These are phyloP conservation scores for Ormia ochracea DNA, from an alignment of 2,888 invertebrate species.

Conservation along the genomic window DNA sequence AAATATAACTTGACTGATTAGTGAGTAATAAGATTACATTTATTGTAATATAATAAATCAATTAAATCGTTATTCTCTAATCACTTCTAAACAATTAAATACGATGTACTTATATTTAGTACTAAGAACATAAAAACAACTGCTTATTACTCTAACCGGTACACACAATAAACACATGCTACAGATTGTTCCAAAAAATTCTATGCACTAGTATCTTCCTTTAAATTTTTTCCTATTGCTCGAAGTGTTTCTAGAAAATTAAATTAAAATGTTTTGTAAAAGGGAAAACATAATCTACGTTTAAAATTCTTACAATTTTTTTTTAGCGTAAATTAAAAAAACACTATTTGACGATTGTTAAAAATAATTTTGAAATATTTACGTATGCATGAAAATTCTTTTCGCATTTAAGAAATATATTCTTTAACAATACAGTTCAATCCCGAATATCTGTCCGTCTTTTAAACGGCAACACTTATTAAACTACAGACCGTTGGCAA, in stretches of 20 bases:
- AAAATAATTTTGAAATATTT: background rate
- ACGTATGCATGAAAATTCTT: too few relatives aligned
- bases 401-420: background rate
- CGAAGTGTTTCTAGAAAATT: too few relatives aligned
- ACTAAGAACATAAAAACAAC: background rate
- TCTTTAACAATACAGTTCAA: too few relatives aligned
- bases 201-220: background rate
- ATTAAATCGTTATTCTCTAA: background rate
- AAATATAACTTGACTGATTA: background rate
- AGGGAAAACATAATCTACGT: constrained; percentile 10
- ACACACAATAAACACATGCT: constrained; percentile 25
- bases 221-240: background rate
- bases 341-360: background rate
- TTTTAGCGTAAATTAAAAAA: background rate
- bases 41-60: background rate
- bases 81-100: background rate
- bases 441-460: too few relatives aligned
- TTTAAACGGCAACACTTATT: too few relatives aligned
- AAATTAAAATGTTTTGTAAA: background rate
- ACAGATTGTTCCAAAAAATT: background rate
- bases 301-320: background rate
- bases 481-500: too few relatives aligned
- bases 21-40: background rate
- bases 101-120: background rate
- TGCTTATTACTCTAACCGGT: background rate